Base-by-base conservation (phyloP, 2,797 vertebrate genomes). In the Macropodus opercularis region DNA sequence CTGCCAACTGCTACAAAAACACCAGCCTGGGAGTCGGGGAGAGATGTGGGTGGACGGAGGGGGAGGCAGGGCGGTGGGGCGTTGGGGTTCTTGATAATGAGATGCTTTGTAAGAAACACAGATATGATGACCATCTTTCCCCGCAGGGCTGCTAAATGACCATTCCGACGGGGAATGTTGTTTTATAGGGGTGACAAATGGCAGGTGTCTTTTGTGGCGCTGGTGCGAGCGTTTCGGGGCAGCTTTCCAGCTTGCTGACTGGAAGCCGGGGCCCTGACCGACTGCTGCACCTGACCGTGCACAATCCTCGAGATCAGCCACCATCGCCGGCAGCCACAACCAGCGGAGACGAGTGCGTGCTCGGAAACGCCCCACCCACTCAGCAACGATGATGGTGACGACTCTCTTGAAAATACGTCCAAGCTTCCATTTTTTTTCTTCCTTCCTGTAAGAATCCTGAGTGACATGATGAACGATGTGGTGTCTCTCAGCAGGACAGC, bases 1-100 rank as follows among this genome's bases (percentile, higher is more conserved):
- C 85, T 94, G 93, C 92, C 94, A 96, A 90, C 88, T 91, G 85
- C 77, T 87, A 85, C 84, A 90, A 93, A 92, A 92, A 76, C 82
- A 88, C 40, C 68, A 58, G 38, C 39, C 24, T 23, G 29, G 21
- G 26, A 39, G 46, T 42, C 40, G 5, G 36, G 36, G 40, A 41
- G 44, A 38, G 40, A 64, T 32, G 51, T 52, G 43, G 51, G 43
- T n/a, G 70, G 44, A 22, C 19, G 7, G 23, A 11, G 49, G 35
- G 11, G 29, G 13, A 3, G 55, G 65, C 53, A 34, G 29, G 24
- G 22, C n/a, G n/a, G n/a, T n/a, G n/a, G n/a, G n/a, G n/a, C n/a
- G 27, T 56, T 12, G 12, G 44, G 18, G 9, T 63, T 51, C 76
- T 56, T 77, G 49, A 77, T 58, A 22, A 86, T 78, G 81, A 83